Conservation (phyloP, 2,797 vertebrate genomes). For the Dryobates pubescens region DNA sequence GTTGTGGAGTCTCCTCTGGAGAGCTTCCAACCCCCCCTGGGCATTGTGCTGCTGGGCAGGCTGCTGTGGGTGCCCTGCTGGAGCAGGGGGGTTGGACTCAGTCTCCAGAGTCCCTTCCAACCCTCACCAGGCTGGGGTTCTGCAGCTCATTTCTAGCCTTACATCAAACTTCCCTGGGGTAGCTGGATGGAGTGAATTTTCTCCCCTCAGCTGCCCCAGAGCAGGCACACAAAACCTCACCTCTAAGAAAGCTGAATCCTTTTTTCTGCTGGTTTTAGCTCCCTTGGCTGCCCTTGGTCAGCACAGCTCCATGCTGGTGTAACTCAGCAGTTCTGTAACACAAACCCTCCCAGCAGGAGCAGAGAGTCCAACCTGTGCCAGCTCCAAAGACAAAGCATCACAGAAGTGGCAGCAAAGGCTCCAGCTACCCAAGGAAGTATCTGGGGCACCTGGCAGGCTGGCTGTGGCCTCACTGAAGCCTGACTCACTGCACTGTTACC, state of each 20-base stretch:
- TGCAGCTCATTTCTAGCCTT: background rate
- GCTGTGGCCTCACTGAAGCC: background rate
- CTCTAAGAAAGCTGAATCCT: background rate
- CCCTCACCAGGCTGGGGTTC: no score
- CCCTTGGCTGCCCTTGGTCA: background rate
- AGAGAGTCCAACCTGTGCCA: background rate
- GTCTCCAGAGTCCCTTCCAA: no score
- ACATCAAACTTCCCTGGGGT: background rate
- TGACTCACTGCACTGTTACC: background rate
- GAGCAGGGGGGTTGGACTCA: no score
- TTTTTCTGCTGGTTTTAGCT: background rate
- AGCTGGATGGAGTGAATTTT: background rate
- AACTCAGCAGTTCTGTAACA: background rate
- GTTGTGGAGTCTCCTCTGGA: no score
- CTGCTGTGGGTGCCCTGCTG: no score
- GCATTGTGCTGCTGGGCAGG: no score
- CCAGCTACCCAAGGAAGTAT: background rate
- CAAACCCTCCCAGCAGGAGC: rapidly evolving
- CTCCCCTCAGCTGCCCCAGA: background rate
- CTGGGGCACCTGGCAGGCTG: background rate
- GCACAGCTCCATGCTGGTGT: background rate
- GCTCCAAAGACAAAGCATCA: background rate
- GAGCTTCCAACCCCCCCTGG: no score
- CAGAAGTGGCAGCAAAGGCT: background rate
- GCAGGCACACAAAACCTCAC: background rate